Evolutionary conservation across 2,888 invertebrate species (phyloP).

Genomic region (Trissolcus brochymenae): DNA sequence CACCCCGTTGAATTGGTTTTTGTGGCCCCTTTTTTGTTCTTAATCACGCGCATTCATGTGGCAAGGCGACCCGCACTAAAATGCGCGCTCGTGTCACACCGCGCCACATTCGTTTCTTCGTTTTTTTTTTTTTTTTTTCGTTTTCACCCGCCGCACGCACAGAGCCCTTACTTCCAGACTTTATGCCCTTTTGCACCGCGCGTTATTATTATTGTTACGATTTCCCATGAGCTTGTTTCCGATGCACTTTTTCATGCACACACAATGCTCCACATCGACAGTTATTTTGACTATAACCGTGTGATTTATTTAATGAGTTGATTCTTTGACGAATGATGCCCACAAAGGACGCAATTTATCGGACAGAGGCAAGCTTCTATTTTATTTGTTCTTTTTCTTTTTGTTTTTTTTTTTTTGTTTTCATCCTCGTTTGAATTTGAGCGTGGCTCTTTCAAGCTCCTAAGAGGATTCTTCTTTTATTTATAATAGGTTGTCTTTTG

Average conservation of each 20-base stretch:
- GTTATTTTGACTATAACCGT: constrained; percentile 8
- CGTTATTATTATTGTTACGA: constrained; percentile 15
- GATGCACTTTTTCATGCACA: too few relatives aligned
- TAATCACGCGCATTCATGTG: constrained; percentile 52
- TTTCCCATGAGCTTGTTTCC: not conserved
- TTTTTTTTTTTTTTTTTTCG: not conserved
- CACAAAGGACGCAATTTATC: too few relatives aligned
- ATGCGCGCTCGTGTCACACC: constrained; percentile 21
- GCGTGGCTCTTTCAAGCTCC: too few relatives aligned
- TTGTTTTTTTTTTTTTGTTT: too few relatives aligned
- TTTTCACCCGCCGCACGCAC: not conserved
- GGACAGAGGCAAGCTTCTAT: too few relatives aligned
- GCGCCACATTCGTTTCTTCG: not conserved
- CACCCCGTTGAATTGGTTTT: constrained; percentile 34
- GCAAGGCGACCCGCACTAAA: constrained; percentile 40
- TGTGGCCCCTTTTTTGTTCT: constrained; percentile 41
- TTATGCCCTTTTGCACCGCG: constrained; percentile 21
- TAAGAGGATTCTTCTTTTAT: too few relatives aligned
- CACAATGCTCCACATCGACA: not conserved
- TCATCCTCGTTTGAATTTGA: too few relatives aligned
- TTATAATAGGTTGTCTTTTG: too few relatives aligned
- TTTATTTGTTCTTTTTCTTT: too few relatives aligned
- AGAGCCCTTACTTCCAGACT: constrained; percentile 25
- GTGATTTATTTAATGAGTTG: not conserved
- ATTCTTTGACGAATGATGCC: too few relatives aligned